Conservation (phyloP, 2,888 invertebrate species). For the Argyresthia goedartella region DNA sequence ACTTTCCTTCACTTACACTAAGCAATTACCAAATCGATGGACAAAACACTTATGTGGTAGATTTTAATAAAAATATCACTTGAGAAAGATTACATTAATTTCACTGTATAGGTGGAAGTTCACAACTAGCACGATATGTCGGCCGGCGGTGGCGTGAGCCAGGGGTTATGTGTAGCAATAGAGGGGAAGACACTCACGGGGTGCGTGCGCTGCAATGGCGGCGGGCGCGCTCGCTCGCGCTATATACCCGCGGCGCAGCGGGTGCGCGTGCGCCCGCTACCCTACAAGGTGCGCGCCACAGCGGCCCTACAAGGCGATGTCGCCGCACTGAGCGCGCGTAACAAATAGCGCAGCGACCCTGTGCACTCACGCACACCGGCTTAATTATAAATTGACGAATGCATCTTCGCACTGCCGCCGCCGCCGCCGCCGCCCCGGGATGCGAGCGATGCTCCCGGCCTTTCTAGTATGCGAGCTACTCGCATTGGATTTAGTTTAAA, state of each 20-base stretch:
- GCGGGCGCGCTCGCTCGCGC: constrained; percentile 15
- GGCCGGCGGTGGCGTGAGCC: background rate
- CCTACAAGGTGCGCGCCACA: constrained; percentile 2
- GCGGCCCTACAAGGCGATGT: constrained; percentile 10
- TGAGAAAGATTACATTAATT: background rate
- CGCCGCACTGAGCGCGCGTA: no score
- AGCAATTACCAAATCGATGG: no score
- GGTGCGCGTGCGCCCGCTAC: constrained; percentile 11
- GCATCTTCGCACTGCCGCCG: background rate
- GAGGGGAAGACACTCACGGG: constrained; percentile 17
- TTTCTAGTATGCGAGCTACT: no score
- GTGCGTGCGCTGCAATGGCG: constrained; percentile 15
- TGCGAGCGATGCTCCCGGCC: no score
- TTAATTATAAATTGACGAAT: background rate
- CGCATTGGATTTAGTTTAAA: no score
- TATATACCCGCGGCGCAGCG: constrained; percentile 16
- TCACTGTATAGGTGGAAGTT: background rate
- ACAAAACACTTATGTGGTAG: no score
- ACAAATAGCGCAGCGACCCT: constrained; percentile 5
- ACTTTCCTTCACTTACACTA: no score
- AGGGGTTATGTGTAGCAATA: background rate
- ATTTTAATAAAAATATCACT: no score
- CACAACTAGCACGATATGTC: background rate
- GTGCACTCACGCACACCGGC: constrained; percentile 1
- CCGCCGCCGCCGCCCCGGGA: no score